Evolutionary conservation across 2,113 vertebrate genomes (phyloP).

Genomic region (Dunckerocampus dactyliophorus): DNA sequence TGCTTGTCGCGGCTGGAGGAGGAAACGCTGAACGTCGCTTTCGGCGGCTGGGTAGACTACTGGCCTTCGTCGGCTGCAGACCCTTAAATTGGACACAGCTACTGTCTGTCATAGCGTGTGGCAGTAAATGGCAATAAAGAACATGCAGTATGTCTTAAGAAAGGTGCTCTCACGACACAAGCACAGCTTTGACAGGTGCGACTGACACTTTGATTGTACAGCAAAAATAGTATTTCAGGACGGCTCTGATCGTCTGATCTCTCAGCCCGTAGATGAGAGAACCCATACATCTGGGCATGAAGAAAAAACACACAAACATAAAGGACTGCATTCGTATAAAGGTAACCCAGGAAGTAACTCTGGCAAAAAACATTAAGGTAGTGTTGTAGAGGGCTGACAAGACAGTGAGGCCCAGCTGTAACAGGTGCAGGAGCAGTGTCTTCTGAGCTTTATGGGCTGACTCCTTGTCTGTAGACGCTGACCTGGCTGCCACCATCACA

Average conservation of each 20-base stretch:
- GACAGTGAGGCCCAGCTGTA: constrained; percentile 44
- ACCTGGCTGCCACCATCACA: constrained; percentile 40
- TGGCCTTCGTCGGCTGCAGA: too few species aligned
- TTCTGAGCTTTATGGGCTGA: constrained; percentile 43
- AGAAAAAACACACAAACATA: not conserved
- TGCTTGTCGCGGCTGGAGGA: too few species aligned
- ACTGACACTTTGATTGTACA: not conserved
- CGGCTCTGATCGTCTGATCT: not conserved
- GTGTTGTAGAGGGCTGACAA: constrained; percentile 19
- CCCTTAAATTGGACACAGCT: too few species aligned
- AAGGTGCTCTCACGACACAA: not conserved
- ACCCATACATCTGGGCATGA: not conserved
- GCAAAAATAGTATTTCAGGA: not conserved
- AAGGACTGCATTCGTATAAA: not conserved
- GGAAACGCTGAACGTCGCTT: too few species aligned
- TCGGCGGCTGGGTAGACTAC: too few species aligned
- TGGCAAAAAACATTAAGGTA: constrained; percentile 7
- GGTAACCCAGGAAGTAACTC: too few species aligned
- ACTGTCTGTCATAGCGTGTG: too few species aligned
- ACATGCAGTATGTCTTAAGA: too few species aligned
- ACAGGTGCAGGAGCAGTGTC: constrained; percentile 46
- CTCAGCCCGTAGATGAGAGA: not conserved
- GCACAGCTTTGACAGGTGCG: not conserved
- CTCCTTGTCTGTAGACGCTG: constrained; percentile 29
- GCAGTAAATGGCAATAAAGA: too few species aligned